These are phyloP conservation scores for Anarhynchus alexandrinus DNA, from an alignment of 2,113 vertebrate species.

Conservation along the genomic window DNA sequence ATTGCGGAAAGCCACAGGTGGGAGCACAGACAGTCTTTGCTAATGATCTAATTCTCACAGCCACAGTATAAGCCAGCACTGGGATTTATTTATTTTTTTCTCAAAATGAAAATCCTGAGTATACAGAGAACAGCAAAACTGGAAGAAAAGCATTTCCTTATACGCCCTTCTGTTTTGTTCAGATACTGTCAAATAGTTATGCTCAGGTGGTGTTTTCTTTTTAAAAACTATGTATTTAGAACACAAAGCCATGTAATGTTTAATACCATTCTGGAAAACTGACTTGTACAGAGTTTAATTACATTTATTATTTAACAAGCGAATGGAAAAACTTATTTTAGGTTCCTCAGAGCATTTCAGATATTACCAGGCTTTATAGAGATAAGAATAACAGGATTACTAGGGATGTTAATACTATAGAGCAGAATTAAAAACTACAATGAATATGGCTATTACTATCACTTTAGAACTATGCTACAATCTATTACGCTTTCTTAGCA, in stretches of 20 bases:
- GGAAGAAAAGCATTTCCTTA: constrained; percentile 14
- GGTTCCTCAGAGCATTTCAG: constrained; percentile 43
- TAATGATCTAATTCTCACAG: constrained; percentile 44
- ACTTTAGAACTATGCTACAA: constrained; percentile 45
- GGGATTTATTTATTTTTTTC: constrained; percentile 51
- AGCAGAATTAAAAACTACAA: constrained; percentile 45
- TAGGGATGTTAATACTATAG: constrained; percentile 31
- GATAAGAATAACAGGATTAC: constrained; percentile 42
- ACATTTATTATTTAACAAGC: constrained; percentile 42
- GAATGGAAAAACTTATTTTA: constrained; percentile 60
- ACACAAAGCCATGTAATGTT: constrained; percentile 44
- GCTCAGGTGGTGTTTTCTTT: not conserved
- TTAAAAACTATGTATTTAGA: constrained; percentile 9
- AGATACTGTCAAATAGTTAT: not conserved
- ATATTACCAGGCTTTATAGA: constrained; percentile 58
- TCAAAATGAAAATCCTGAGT: constrained; percentile 43
- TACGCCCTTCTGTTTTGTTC: not conserved
- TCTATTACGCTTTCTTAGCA: not conserved
- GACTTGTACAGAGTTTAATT: constrained; percentile 36
- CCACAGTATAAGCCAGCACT: not conserved
- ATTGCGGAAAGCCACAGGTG: not conserved
- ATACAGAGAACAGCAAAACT: constrained; percentile 39
- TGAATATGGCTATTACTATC: constrained; percentile 52
- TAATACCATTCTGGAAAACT: constrained; percentile 35
- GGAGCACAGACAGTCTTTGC: not conserved